phyloP scores from a whole-genome alignment of 2,888 invertebrate species.

The Papilio demoleus region DNA sequence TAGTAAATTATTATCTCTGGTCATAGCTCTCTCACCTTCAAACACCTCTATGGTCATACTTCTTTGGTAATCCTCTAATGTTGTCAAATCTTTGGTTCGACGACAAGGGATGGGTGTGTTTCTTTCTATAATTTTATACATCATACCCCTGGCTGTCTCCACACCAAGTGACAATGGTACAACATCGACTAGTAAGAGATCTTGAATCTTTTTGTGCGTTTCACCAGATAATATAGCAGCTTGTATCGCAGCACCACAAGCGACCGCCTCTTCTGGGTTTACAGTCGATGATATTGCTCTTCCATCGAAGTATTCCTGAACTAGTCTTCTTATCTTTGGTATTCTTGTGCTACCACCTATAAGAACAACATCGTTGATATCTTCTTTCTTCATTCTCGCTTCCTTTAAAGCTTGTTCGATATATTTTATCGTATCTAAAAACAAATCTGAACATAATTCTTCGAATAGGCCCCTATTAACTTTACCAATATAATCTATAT shows the following conservation, averaged over 20 bases:
- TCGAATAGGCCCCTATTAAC: constrained; percentile 64
- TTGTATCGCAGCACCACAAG: constrained; percentile 70
- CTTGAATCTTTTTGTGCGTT: constrained; percentile 53
- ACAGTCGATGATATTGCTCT: constrained; percentile 55
- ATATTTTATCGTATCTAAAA: constrained; percentile 58
- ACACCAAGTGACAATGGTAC: constrained; percentile 69
- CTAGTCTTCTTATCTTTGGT: constrained; percentile 62
- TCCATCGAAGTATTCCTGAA: constrained; percentile 61
- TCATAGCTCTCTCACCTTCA: constrained; percentile 68
- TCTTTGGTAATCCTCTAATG: constrained; percentile 66
- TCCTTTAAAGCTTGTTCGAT: constrained; percentile 59
- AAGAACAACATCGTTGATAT: constrained; percentile 62
- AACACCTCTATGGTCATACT: constrained; percentile 70
- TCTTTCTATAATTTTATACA: constrained; percentile 66
- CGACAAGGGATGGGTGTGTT: constrained; percentile 69
- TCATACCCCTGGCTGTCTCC: constrained; percentile 67
- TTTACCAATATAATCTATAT: constrained; percentile 59
- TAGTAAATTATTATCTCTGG: constrained; percentile 66
- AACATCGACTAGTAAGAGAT: constrained; percentile 62
- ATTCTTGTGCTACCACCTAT: constrained; percentile 71
- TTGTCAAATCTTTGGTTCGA: constrained; percentile 64
- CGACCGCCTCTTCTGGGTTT: constrained; percentile 72
- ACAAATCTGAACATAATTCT: constrained; percentile 70
- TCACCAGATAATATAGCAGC: constrained; percentile 63
- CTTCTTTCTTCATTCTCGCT: constrained; percentile 57